phyloP scores from a whole-genome alignment of 2,888 invertebrate genomes.

The Ypsolopha scabrella region DNA sequence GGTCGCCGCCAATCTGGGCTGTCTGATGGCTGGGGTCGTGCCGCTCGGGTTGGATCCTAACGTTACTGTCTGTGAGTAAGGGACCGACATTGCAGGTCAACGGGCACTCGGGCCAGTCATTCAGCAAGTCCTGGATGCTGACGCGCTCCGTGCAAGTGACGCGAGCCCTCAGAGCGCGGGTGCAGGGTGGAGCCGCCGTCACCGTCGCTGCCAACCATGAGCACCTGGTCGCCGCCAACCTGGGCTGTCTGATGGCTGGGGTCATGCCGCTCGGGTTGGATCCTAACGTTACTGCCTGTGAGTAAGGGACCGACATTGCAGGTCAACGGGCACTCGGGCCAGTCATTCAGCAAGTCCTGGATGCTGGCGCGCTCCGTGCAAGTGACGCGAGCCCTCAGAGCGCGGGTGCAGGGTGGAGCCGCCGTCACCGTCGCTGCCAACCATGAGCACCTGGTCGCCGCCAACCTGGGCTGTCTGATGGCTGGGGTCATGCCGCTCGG shows the following conservation, averaged over 20 bases:
- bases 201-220: conserved; percentile 27
- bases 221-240: conserved; percentile 16
- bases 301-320: too few relatives aligned
- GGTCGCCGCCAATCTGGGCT: too few relatives aligned
- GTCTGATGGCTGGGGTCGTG: too few relatives aligned
- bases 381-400: conserved; percentile 20
- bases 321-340: conserved; percentile 15
- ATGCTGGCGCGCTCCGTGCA: conserved; percentile 17
- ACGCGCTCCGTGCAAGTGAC: conserved; percentile 19
- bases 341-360: conserved; percentile 18
- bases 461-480: conserved; percentile 25
- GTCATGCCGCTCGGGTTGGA: too few relatives aligned
- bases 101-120: too few relatives aligned
- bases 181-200: conserved; percentile 15
- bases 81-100: too few relatives aligned
- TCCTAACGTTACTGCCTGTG: too few relatives aligned
- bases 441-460: conserved; percentile 18
- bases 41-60: too few relatives aligned
- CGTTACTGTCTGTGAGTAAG: too few relatives aligned
- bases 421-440: conserved; percentile 25
- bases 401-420: conserved; percentile 13
- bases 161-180: conserved; percentile 15
- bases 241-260: too few relatives aligned
- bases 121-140: conserved; percentile 21
- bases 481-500: conserved; percentile 23